Conservation (phyloP, 2,888 invertebrate genomes). For the Teleiodes luculella region DNA sequence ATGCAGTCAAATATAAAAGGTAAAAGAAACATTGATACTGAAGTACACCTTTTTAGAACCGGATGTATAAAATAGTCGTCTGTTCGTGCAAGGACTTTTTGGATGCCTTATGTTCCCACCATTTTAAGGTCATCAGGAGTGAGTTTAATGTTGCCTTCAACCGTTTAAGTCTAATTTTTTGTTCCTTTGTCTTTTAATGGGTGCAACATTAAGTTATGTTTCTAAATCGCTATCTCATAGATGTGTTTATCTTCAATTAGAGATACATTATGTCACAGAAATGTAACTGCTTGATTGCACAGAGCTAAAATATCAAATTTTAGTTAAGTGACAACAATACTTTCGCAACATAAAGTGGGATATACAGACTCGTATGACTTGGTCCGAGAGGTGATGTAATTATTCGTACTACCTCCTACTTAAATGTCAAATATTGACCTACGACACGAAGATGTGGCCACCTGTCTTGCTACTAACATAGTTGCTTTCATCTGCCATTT, state of each 20-base stretch:
- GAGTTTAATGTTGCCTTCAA: constrained; percentile 24
- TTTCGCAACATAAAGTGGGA: constrained; percentile 18
- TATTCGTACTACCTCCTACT: constrained; percentile 42
- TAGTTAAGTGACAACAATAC: constrained; percentile 29
- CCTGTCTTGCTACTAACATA: constrained; percentile 38
- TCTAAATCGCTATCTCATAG: constrained; percentile 16
- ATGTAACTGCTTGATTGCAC: constrained; percentile 55
- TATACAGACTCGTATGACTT: constrained; percentile 26
- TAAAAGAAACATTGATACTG: neutral
- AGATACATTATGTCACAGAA: constrained; percentile 35
- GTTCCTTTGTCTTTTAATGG: neutral
- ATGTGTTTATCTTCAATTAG: constrained; percentile 45
- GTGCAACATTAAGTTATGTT: neutral
- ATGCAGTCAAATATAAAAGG: neutral
- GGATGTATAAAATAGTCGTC: constrained; percentile 51
- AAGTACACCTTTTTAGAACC: constrained; percentile 34
- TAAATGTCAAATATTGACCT: constrained; percentile 75
- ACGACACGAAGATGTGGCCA: constrained; percentile 51
- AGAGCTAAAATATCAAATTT: constrained; percentile 45
- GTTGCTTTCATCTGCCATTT: constrained; percentile 7
- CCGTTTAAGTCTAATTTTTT: neutral
- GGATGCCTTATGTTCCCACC: constrained; percentile 50
- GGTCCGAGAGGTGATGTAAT: constrained; percentile 49
- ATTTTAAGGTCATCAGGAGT: constrained; percentile 42
- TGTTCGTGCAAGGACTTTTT: constrained; percentile 52